phyloP scores from a whole-genome alignment of 2,113 vertebrate species.

The Caracal caracal region DNA sequence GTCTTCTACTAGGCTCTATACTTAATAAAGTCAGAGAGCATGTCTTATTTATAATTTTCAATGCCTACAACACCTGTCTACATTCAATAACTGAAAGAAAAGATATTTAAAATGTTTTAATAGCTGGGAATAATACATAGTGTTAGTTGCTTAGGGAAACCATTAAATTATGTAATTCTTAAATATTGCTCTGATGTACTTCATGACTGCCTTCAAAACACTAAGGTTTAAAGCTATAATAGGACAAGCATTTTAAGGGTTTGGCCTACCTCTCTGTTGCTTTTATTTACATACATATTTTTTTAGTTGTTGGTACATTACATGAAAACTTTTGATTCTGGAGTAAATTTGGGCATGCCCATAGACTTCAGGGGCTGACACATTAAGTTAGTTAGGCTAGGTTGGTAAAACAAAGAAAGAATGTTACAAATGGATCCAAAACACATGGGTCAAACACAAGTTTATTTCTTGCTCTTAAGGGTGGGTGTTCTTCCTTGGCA shows the following conservation, averaged over 20 bases:
- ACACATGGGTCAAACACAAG: neutral
- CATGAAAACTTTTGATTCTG: slow-evolving; percentile 6
- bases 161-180: slow-evolving; percentile 9
- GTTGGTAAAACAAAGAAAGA: neutral
- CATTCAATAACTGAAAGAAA: slow-evolving; percentile 59
- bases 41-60: neutral
- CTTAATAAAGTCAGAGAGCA: slow-evolving; percentile 30
- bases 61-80: neutral
- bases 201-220: slow-evolving; percentile 10
- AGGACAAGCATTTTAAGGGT: neutral
- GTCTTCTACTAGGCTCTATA: neutral
- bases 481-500: neutral
- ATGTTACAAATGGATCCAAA: neutral
- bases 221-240: neutral
- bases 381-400: neutral
- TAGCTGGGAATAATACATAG: neutral
- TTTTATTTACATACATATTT: neutral
- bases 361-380: neutral
- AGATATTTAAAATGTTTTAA: slow-evolving; percentile 16
- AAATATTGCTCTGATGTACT: neutral
- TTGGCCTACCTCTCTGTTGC: neutral
- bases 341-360: neutral
- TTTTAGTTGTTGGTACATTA: neutral
- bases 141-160: slow-evolving; percentile 29
- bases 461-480: slow-evolving; percentile 35